A percentile compares a stretch with the other conserved stretches of the same genome.
Conservation (phyloP, 1,140 invertebrate species). For the Rhopalosiphum maidis region DNA sequence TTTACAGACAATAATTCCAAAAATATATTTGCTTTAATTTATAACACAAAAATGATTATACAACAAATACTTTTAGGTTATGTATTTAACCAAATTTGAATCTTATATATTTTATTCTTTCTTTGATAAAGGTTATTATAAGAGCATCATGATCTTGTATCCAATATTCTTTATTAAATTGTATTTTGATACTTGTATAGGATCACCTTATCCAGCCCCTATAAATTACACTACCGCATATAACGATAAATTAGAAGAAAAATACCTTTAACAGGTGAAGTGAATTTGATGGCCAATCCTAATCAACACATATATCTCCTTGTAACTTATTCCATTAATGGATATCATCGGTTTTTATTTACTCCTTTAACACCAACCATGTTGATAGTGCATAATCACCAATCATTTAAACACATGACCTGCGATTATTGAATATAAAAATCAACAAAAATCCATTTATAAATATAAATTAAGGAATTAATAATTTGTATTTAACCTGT, state of each 20-base stretch:
- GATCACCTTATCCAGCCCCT: not conserved
- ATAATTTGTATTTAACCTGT: not conserved
- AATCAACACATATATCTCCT: not conserved
- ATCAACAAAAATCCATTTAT: not conserved
- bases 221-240: not conserved
- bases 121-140: not conserved
- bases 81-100: not conserved
- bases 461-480: not conserved
- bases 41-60: too few relatives aligned
- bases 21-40: not conserved
- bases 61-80: too few relatives aligned
- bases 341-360: not conserved
- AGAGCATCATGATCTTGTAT: not conserved
- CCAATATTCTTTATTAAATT: not conserved
- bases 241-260: not conserved
- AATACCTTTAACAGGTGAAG: not conserved
- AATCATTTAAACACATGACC: not conserved
- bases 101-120: not conserved
- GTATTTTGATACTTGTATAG: not conserved
- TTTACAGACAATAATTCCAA: not conserved
- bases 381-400: not conserved
- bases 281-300: not conserved
- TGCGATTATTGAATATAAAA: not conserved
- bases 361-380: not conserved
- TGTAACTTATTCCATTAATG: not conserved